phyloP scores from a whole-genome alignment of 2,797 vertebrate genomes.

The Chloroceryle amazona region DNA sequence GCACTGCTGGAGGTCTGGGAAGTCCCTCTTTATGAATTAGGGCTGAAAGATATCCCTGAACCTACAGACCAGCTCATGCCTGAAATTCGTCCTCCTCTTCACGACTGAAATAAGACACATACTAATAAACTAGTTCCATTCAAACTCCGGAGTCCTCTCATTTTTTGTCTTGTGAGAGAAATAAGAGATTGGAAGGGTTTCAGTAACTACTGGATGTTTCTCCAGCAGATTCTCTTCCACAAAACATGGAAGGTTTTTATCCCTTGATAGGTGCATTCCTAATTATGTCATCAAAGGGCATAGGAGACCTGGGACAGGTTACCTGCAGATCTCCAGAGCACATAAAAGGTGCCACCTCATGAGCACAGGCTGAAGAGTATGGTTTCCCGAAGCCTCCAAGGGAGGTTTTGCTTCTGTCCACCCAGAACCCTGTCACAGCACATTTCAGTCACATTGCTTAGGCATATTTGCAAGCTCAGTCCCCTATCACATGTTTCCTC shows the following conservation, averaged over 20 bases:
- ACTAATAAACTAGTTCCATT: neutral
- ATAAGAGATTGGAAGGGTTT: neutral
- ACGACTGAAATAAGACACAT: neutral
- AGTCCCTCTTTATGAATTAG: neutral
- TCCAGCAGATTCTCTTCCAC: neutral
- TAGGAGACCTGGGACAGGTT: neutral
- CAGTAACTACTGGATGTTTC: neutral
- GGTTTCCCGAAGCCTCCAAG: rapidly evolving
- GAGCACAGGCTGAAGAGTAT: neutral
- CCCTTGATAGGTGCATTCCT: neutral
- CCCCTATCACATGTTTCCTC: neutral
- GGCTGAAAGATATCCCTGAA: neutral
- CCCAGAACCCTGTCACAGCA: neutral
- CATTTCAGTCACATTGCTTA: neutral
- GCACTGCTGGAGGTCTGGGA: neutral
- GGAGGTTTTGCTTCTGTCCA: neutral
- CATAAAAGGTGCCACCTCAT: neutral
- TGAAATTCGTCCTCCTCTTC: neutral
- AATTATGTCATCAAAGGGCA: neutral
- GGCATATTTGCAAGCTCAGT: neutral
- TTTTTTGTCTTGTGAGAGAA: neutral
- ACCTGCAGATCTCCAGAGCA: neutral
- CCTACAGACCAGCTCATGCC: neutral
- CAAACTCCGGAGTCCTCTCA: neutral
- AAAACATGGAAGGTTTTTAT: neutral